Percentiles rank a stretch among this genome's conserved stretches.
These are phyloP conservation scores for Platycheirus rosarum DNA, from an alignment of 2,888 invertebrate genomes.

Conservation along the genomic window DNA sequence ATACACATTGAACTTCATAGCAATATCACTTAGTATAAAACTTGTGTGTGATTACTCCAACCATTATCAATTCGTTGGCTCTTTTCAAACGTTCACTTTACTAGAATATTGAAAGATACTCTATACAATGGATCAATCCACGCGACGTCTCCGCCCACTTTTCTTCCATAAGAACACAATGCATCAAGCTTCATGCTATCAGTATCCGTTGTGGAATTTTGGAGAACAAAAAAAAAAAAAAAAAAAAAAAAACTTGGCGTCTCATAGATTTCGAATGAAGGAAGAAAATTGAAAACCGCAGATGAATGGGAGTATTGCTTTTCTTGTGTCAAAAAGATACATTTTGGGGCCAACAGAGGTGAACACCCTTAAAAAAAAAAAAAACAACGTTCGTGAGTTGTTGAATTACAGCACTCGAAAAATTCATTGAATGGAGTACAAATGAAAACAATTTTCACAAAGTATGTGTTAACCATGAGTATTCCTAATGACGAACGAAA, in stretches of 20 bases:
- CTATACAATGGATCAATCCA: no score
- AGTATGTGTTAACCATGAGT: no score
- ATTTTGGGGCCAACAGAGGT: neutral
- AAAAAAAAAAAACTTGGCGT: constrained; percentile 6
- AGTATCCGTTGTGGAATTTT: neutral
- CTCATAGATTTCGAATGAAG: neutral
- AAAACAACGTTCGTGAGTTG: neutral
- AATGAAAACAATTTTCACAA: no score
- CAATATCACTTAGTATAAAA: no score
- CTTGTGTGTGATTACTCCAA: no score
- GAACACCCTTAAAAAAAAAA: no score
- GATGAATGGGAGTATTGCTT: neutral
- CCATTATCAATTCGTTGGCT: no score
- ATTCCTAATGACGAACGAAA: constrained; percentile 12
- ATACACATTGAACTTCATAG: no score
- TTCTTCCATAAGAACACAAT: neutral
- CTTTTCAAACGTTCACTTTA: no score
- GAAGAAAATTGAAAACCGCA: neutral
- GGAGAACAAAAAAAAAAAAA: no score
- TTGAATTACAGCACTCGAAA: neutral
- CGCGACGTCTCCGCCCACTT: neutral
- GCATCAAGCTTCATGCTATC: neutral
- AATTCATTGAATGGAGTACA: constrained; percentile 5
- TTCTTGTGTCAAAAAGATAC: no score
- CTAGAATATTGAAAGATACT: no score